Evolutionary conservation across 2,888 invertebrate genomes (phyloP), one percentile per base, ranked within the genome.

Genomic region (Ariolimax columbianus): DNA sequence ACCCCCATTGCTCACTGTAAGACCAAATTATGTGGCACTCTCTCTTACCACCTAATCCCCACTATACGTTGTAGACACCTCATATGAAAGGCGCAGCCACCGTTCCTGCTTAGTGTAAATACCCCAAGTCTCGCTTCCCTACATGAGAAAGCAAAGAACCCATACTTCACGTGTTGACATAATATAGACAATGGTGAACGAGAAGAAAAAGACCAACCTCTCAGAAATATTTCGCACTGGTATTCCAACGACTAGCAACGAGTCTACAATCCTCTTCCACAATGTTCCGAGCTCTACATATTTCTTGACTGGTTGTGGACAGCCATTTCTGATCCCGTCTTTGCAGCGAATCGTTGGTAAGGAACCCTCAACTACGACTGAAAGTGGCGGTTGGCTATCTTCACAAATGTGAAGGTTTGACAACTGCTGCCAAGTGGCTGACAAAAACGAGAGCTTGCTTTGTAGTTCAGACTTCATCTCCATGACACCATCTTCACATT

Each of bases 221-320:
- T 59, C 33, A 23, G 75, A 82, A 17, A 59, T 30, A 75, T 82
- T 82, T 30, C 26, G n/a, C 3, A 82, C 75, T n/a, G 40, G 26
- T 23, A 82, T 19, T 30, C 82, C 82, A 17, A 82, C 75, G 19
- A 82, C 75, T 4, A 82, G 73, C 0, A 82, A 7, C 6, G 73
- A 75, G 33, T 82, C 75, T 3, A 82, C 43, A 63, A 36, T 40
- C 75, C 82, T 82, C 66, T 40, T 75, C 82, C 82, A 82, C 23
- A 63, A 26, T n/a, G 43, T 26, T 43, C 63, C 82, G n/a, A 59
- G 40, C n/a, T 51, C 75, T 63, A 80, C 7, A 36, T 26, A 68
- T n/a, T 47, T 68, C 36, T 40, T 68, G 3, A 0, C 51, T 47
- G 23, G 47, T 14, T n/a, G 40, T 7, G 11, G 36, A n/a, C 17